Evolutionary conservation across 30 jellyfish, hydroid and myxozoan genomes (phyloP).

Genomic region (Phacellophora camtschatica): DNA sequence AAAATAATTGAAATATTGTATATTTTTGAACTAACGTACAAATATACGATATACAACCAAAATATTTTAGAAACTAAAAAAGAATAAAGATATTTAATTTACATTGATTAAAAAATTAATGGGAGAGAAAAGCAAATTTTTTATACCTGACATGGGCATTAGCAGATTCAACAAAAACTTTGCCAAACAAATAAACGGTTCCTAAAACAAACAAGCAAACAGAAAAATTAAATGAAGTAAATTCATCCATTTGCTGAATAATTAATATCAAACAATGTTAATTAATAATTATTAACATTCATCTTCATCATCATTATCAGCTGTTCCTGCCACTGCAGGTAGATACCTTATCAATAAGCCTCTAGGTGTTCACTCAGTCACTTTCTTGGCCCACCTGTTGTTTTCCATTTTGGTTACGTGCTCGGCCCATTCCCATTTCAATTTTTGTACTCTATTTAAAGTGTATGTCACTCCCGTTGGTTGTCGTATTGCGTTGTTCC

Average conservation of each 20-base stretch:
- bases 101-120: too few relatives aligned
- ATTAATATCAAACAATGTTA: too few relatives aligned
- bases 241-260: neutral
- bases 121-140: too few relatives aligned
- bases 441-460: neutral
- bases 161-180: slow-evolving; percentile 77
- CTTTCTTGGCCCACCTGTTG: neutral
- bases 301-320: neutral
- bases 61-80: too few relatives aligned
- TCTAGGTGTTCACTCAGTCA: neutral
- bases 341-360: neutral
- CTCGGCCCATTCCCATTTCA: neutral
- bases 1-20: too few relatives aligned
- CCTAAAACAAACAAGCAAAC: slow-evolving; percentile 74
- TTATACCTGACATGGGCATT: slow-evolving; percentile 87
- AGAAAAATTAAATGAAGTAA: neutral
- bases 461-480: neutral
- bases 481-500: neutral
- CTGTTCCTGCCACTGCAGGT: neutral
- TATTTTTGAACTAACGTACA: too few relatives aligned
- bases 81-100: too few relatives aligned
- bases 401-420: neutral
- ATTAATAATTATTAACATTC: too few relatives aligned
- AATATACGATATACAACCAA: too few relatives aligned
- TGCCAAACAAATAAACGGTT: slow-evolving; percentile 90